phyloP scores from a whole-genome alignment of 2,888 invertebrate species.

The Alcis repandata region DNA sequence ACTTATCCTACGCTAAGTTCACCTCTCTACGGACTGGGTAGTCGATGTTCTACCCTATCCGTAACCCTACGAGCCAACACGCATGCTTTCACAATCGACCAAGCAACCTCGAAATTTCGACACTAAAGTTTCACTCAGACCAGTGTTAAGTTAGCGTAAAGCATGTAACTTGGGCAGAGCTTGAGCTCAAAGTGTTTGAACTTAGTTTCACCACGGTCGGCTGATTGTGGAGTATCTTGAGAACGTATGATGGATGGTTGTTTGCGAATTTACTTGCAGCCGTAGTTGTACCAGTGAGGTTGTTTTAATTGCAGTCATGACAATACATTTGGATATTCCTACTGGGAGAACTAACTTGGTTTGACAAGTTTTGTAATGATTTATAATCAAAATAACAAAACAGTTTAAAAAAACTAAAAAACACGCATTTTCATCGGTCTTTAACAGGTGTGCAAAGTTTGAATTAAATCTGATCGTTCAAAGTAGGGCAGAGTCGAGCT shows the following conservation, averaged over 20 bases:
- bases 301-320: too few relatives aligned
- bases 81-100: constrained; percentile 24
- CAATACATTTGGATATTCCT: too few relatives aligned
- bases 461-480: too few relatives aligned
- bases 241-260: constrained; percentile 20
- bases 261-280: background rate
- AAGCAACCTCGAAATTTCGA: constrained; percentile 24
- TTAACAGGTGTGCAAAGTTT: too few relatives aligned
- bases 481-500: too few relatives aligned
- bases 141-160: constrained; percentile 24
- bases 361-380: too few relatives aligned
- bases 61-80: background rate
- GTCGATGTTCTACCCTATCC: background rate
- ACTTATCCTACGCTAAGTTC: too few relatives aligned
- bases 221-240: constrained; percentile 34
- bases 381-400: too few relatives aligned
- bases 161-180: constrained; percentile 22
- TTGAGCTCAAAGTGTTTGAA: constrained; percentile 38
- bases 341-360: too few relatives aligned
- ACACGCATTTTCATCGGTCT: too few relatives aligned
- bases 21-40: background rate
- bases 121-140: constrained; percentile 12
- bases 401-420: too few relatives aligned
- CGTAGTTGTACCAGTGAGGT: background rate
- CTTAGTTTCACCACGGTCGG: constrained; percentile 36